Conservation (phyloP, 2,797 vertebrate species). For the Chloroceryle amazona region DNA sequence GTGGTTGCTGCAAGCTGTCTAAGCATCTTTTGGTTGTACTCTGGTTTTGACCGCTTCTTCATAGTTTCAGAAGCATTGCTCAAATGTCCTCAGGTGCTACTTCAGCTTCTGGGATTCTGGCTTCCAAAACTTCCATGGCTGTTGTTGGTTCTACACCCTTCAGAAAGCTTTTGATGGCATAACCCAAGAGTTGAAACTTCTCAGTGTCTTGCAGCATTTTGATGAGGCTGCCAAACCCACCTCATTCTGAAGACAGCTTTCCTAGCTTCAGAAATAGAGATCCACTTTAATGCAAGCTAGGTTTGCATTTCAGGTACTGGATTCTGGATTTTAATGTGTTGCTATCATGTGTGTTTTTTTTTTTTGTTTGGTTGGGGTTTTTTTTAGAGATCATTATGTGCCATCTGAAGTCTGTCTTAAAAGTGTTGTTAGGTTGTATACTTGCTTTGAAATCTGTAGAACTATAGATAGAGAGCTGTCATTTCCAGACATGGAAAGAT, state of each 20-base stretch:
- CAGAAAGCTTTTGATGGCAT: neutral
- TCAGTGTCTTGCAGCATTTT: neutral
- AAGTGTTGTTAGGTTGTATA: constrained; percentile 36
- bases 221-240: neutral
- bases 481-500: constrained; percentile 82
- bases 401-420: constrained; percentile 31
- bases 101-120: neutral
- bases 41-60: neutral
- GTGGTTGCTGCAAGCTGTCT: neutral
- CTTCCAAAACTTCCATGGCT: neutral
- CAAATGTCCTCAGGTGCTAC: neutral
- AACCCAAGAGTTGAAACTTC: neutral
- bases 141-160: neutral
- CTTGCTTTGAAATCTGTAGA: constrained; percentile 71
- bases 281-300: neutral
- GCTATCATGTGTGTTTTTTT: neutral
- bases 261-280: neutral
- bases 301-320: neutral
- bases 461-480: constrained; percentile 82
- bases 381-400: neutral
- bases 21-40: neutral
- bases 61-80: neutral
- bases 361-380: too few species aligned
- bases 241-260: neutral
- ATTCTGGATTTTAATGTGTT: neutral